Percentiles rank a stretch among this genome's conserved stretches.
Conservation (phyloP, 2,113 vertebrate genomes). For the Albula glossodonta region DNA sequence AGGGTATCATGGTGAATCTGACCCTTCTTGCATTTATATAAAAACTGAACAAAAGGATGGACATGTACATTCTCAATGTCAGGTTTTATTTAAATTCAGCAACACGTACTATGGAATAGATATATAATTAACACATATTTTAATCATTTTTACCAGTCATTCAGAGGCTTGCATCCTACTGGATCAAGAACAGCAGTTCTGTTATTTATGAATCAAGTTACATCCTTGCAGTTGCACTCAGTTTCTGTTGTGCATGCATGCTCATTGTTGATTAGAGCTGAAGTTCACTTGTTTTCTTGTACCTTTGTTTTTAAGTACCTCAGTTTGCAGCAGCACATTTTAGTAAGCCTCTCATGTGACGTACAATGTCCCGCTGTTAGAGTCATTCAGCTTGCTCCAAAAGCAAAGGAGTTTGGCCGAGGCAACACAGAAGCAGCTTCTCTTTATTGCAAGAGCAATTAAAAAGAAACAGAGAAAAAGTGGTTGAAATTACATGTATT, state of each 20-base stretch:
- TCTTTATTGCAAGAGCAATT: background rate
- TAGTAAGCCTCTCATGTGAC: constrained; percentile 56
- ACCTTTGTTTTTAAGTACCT: constrained; percentile 46
- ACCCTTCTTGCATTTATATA: background rate
- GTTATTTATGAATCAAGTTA: background rate
- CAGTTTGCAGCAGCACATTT: constrained; percentile 52
- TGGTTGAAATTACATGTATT: background rate
- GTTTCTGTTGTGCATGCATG: background rate
- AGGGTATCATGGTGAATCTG: constrained; percentile 9
- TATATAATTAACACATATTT: background rate
- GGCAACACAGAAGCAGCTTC: background rate
- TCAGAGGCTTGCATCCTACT: background rate
- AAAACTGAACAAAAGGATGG: background rate
- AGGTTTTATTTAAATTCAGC: background rate
- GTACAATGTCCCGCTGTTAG: constrained; percentile 32
- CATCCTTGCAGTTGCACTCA: background rate
- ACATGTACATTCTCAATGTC: background rate
- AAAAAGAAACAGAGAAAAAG: background rate
- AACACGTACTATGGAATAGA: background rate
- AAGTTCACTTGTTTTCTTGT: constrained; percentile 35
- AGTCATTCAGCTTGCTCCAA: background rate
- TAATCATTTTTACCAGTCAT: background rate
- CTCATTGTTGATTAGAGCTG: constrained; percentile 35
- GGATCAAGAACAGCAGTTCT: background rate
- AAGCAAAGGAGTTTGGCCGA: background rate